Conservation (phyloP, 1,140 invertebrate genomes). For the Papilio polyxenes region DNA sequence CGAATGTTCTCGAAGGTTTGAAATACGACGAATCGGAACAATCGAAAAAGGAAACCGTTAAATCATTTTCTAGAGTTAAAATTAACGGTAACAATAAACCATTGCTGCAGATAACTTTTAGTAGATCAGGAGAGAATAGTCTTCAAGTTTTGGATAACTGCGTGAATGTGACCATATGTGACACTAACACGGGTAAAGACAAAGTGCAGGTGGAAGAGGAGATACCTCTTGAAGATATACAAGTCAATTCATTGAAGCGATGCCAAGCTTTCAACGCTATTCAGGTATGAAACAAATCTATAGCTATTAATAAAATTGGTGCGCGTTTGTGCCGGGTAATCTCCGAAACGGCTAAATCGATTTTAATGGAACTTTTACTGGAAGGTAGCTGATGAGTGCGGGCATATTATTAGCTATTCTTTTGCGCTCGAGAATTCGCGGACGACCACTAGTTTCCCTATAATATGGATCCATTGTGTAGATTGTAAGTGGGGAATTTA, state of each 20-base stretch:
- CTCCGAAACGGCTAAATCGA: too few relatives aligned
- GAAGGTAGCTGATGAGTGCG: too few relatives aligned
- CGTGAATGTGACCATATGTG: slow-evolving; percentile 70
- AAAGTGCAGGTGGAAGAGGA: slow-evolving; percentile 58
- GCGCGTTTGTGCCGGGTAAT: too few relatives aligned
- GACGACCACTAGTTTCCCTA: too few relatives aligned
- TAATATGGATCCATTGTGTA: too few relatives aligned
- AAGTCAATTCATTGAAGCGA: slow-evolving; percentile 69
- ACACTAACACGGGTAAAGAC: slow-evolving; percentile 50
- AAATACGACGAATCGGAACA: slow-evolving; percentile 50
- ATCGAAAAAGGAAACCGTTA: slow-evolving; percentile 51
- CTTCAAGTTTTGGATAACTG: slow-evolving; percentile 70
- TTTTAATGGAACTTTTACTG: too few relatives aligned
- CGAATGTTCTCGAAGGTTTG: slow-evolving; percentile 65
- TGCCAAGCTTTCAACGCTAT: slow-evolving; percentile 79
- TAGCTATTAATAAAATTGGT: too few relatives aligned
- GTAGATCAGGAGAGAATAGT: slow-evolving; percentile 65
- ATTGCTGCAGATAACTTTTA: slow-evolving; percentile 70
- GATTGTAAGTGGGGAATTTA: too few relatives aligned
- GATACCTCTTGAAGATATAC: slow-evolving; percentile 57
- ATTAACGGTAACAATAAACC: slow-evolving; percentile 76
- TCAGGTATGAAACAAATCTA: slow-evolving; percentile 58
- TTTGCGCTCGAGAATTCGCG: too few relatives aligned
- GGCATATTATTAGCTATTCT: too few relatives aligned
- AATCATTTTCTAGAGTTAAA: slow-evolving; percentile 69